Evolutionary conservation across 2,797 vertebrate species (phyloP).

Genomic region (Labroides dimidiatus): DNA sequence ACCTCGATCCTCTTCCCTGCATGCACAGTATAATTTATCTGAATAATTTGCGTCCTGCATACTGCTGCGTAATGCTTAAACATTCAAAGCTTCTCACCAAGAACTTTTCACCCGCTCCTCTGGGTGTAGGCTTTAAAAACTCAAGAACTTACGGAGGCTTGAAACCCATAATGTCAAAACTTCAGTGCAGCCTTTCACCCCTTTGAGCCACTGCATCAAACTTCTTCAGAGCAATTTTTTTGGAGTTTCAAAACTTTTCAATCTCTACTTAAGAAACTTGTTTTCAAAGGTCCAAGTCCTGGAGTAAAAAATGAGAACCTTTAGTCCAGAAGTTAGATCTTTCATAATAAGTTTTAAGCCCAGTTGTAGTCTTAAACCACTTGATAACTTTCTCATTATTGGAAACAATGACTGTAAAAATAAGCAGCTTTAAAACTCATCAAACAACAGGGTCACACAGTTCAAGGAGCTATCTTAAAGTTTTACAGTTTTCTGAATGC

Average conservation of each 20-base stretch:
- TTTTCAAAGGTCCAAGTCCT: conserved; percentile 22
- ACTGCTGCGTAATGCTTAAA: neutral
- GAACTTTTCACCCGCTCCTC: conserved; percentile 38
- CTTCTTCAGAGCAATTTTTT: conserved; percentile 23
- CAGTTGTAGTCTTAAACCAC: neutral
- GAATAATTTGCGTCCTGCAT: neutral
- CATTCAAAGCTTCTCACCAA: conserved; percentile 5
- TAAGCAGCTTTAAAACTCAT: conserved; percentile 19
- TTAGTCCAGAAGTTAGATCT: conserved; percentile 18
- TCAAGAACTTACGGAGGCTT: conserved; percentile 33
- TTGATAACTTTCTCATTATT: neutral
- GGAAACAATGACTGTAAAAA: conserved; percentile 17
- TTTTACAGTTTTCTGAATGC: conserved; percentile 14
- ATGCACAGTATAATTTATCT: neutral
- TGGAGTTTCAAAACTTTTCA: conserved; percentile 12
- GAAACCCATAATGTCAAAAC: conserved; percentile 40
- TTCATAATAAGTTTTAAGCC: conserved; percentile 25
- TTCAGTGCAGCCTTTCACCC: conserved; percentile 10
- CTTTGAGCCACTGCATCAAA: conserved; percentile 21
- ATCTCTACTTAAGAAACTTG: conserved; percentile 18
- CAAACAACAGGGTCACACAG: neutral
- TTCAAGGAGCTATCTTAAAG: neutral
- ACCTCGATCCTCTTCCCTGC: neutral
- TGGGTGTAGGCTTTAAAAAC: conserved; percentile 36
- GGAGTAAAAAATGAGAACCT: conserved; percentile 7